phyloP scores from a whole-genome alignment of 2,888 invertebrate species.

The Proisotoma minuta region DNA sequence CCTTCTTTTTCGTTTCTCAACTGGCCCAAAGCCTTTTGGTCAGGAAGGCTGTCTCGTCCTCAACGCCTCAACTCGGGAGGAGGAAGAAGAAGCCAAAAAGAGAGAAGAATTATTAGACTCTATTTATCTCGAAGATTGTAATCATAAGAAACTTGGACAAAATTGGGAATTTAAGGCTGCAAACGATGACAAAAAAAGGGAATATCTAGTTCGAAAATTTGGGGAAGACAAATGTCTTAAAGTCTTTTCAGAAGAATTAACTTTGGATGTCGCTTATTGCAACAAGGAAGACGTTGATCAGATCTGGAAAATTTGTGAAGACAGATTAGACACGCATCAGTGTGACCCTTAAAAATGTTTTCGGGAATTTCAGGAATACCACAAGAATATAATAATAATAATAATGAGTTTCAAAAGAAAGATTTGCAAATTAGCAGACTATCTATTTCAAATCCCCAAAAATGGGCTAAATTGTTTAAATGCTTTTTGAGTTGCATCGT shows the following conservation, averaged over 20 bases:
- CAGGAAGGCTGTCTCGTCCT: constrained; percentile 32
- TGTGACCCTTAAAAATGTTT: constrained; percentile 28
- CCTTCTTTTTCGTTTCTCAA: constrained; percentile 33
- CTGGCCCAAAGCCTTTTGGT: constrained; percentile 30
- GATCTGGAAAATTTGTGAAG: constrained; percentile 39
- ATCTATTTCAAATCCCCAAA: too few relatives aligned
- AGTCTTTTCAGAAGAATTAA: neutral
- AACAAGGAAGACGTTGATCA: constrained; percentile 32
- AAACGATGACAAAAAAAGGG: neutral
- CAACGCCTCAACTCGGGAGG: neutral
- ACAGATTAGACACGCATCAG: constrained; percentile 18
- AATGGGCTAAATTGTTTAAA: constrained; percentile 19
- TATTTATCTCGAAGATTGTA: constrained; percentile 27
- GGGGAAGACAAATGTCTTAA: neutral
- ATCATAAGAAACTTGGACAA: constrained; percentile 22
- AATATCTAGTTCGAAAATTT: constrained; percentile 23
- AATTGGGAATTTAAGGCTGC: constrained; percentile 36
- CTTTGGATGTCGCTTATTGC: constrained; percentile 13
- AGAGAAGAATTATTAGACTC: neutral
- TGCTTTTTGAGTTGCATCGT: constrained; percentile 15
- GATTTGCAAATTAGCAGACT: too few relatives aligned
- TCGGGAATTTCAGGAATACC: constrained; percentile 1
- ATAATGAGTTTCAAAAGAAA: neutral
- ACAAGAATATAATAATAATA: neutral
- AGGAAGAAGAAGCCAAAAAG: neutral